phyloP scores from a whole-genome alignment of 2,797 vertebrate species.

The Sebastes dallii region DNA sequence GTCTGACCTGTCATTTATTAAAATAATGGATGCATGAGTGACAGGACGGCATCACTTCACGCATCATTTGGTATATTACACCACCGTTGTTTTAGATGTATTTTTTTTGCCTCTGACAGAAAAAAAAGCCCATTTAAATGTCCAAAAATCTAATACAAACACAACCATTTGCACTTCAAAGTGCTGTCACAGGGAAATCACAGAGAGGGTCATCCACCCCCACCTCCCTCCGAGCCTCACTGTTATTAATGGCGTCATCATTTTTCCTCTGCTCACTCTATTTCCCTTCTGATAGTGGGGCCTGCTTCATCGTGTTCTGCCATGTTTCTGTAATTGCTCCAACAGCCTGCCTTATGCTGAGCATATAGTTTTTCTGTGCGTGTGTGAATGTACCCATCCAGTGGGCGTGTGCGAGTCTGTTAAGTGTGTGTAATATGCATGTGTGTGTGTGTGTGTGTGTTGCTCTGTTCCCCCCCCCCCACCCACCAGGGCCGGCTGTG shows the following conservation, averaged over 20 bases:
- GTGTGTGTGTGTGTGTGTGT: slow-evolving; percentile 10
- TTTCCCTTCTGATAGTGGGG: slow-evolving; percentile 76
- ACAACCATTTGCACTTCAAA: slow-evolving; percentile 76
- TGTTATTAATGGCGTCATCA: slow-evolving; percentile 83
- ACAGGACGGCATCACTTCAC: slow-evolving; percentile 46
- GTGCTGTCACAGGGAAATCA: slow-evolving; percentile 78
- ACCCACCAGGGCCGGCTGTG: slow-evolving; percentile 71
- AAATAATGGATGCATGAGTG: slow-evolving; percentile 56
- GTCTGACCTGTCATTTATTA: slow-evolving; percentile 53
- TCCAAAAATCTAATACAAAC: slow-evolving; percentile 63
- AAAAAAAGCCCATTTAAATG: slow-evolving; percentile 61
- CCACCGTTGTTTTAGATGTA: not conserved
- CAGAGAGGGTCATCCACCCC: slow-evolving; percentile 73
- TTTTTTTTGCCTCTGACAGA: slow-evolving; percentile 32
- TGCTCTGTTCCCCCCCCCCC: slow-evolving; percentile 22
- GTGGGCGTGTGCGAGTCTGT: slow-evolving; percentile 5
- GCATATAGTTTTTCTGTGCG: slow-evolving; percentile 67
- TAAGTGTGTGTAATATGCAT: slow-evolving; percentile 20
- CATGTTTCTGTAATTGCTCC: slow-evolving; percentile 83
- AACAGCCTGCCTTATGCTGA: slow-evolving; percentile 82
- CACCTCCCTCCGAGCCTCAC: slow-evolving; percentile 54
- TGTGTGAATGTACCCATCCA: slow-evolving; percentile 18
- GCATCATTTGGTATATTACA: slow-evolving; percentile 48
- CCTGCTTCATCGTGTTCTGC: slow-evolving; percentile 79
- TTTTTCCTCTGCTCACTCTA: slow-evolving; percentile 79